These are phyloP conservation scores for Alitta virens DNA, from an alignment of 2,888 invertebrate species.

Conservation along the genomic window DNA sequence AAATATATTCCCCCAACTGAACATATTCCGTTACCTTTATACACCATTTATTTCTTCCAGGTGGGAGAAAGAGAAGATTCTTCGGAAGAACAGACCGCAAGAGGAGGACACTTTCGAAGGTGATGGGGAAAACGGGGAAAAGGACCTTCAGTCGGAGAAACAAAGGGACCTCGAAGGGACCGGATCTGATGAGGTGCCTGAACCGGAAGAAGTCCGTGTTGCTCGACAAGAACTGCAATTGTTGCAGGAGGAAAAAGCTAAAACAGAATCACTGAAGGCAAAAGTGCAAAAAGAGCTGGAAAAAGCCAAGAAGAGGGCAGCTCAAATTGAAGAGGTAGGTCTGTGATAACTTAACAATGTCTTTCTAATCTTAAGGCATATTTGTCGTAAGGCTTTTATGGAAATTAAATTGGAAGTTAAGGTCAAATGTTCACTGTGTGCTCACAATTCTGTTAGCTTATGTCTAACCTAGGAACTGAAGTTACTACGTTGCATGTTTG, in stretches of 20 bases:
- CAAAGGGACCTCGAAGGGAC: slow-evolving; percentile 16
- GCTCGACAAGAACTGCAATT: slow-evolving; percentile 61
- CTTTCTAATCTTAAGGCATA: too few species aligned
- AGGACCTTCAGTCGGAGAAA: neutral
- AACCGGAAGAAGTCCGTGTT: slow-evolving; percentile 45
- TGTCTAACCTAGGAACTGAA: too few species aligned
- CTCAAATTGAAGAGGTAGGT: slow-evolving; percentile 79
- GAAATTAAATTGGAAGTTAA: too few species aligned
- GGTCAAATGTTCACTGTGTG: too few species aligned
- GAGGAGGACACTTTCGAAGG: slow-evolving; percentile 3
- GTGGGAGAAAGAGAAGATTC: slow-evolving; percentile 36
- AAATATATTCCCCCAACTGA: too few species aligned
- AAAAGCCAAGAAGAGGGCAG: slow-evolving; percentile 74
- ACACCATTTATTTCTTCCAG: slow-evolving; percentile 34
- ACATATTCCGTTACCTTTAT: too few species aligned
- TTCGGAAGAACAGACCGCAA: neutral
- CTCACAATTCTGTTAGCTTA: too few species aligned
- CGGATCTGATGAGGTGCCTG: slow-evolving; percentile 26
- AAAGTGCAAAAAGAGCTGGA: slow-evolving; percentile 80
- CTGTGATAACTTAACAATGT: too few species aligned
- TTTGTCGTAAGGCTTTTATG: too few species aligned
- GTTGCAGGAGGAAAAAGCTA: slow-evolving; percentile 81
- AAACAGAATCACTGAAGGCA: slow-evolving; percentile 73
- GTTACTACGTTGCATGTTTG: too few species aligned
- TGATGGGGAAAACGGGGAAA: too few species aligned